Evolutionary conservation across 2,797 vertebrate species (phyloP).

Genomic region (Antrozous pallidus): DNA sequence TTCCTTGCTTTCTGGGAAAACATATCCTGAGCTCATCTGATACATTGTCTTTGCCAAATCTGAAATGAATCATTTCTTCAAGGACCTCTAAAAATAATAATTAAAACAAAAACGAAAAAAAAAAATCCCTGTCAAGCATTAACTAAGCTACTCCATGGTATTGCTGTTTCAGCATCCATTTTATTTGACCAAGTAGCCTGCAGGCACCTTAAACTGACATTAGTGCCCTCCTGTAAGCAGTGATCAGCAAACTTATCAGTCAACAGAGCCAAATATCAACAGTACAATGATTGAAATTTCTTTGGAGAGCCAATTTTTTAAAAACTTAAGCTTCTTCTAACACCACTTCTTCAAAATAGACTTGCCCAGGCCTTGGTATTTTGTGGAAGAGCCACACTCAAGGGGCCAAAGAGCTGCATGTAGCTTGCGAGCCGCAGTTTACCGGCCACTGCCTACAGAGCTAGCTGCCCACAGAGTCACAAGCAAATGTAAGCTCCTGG

Average conservation of each 20-base stretch:
- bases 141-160: background rate
- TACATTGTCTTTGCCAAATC: background rate
- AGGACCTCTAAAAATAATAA: background rate
- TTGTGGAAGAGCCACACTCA: too few species aligned
- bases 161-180: background rate
- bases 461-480: background rate
- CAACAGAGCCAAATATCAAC: too few species aligned
- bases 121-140: background rate
- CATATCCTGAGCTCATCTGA: background rate
- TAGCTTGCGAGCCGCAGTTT: too few species aligned
- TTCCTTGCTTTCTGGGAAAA: slow-evolving; percentile 2
- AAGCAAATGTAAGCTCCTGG: background rate
- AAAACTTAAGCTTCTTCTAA: too few species aligned
- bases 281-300: too few species aligned
- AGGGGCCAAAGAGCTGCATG: too few species aligned
- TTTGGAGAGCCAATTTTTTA: too few species aligned
- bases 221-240: rapidly evolving
- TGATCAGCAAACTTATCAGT: too few species aligned
- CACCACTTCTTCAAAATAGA: too few species aligned
- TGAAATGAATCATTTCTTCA: background rate
- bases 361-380: too few species aligned
- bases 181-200: background rate
- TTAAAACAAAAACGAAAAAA: background rate
- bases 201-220: background rate
- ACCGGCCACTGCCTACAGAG: background rate